These are phyloP conservation scores for Pteromalus puparum DNA, from an alignment of 1,140 invertebrate genomes.

Conservation along the genomic window DNA sequence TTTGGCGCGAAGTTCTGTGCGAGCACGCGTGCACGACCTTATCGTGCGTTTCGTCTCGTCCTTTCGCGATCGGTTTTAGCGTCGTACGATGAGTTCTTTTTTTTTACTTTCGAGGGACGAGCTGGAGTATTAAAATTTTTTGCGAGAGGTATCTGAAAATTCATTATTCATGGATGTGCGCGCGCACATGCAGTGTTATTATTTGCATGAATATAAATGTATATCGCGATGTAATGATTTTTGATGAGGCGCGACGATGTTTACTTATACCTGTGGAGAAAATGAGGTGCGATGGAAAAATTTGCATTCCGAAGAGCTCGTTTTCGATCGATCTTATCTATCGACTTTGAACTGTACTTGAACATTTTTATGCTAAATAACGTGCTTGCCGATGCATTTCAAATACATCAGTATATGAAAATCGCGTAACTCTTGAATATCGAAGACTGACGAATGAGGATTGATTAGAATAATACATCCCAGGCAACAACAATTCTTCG, in stretches of 20 bases:
- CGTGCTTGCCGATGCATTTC: too few species aligned
- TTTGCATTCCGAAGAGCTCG: background rate
- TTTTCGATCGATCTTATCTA: background rate
- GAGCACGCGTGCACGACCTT: background rate
- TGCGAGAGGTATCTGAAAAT: background rate
- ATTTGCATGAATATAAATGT: constrained; percentile 23
- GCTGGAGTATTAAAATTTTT: background rate
- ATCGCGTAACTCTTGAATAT: too few species aligned
- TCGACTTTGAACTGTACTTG: background rate
- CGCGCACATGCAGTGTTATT: background rate
- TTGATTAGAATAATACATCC: too few species aligned
- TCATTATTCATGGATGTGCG: constrained; percentile 14
- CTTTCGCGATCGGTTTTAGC: background rate
- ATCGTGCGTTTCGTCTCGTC: background rate
- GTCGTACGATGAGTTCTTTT: background rate
- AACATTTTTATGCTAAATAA: too few species aligned
- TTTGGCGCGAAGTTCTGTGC: background rate
- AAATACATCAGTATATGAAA: too few species aligned
- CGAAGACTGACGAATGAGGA: too few species aligned
- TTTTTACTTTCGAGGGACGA: background rate
- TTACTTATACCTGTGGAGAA: background rate
- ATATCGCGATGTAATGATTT: background rate
- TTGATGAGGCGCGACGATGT: constrained; percentile 17
- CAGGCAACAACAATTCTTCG: too few species aligned
- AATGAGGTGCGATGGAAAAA: background rate